These are phyloP conservation scores for Dendronephthya gigantea DNA, from an alignment of 64 coral and sea anemone genomes.

Conservation along the genomic window DNA sequence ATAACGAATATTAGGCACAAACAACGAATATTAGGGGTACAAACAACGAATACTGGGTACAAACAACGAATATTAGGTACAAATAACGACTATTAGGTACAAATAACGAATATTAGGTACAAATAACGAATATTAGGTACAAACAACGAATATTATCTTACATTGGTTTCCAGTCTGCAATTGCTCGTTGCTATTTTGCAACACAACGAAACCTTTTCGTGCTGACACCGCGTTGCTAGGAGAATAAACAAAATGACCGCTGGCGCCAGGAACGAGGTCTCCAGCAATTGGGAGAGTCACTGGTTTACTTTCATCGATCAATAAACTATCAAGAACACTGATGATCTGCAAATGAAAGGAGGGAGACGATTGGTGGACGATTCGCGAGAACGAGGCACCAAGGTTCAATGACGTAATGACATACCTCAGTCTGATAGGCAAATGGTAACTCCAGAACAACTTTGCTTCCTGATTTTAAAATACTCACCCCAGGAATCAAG, in stretches of 20 bases:
- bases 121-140: too few relatives aligned
- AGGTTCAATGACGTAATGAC: too few relatives aligned
- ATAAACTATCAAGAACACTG: not conserved
- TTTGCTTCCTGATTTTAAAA: constrained; percentile 12
- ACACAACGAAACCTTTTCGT: not conserved
- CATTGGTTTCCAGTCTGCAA: not conserved
- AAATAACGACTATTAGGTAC: too few relatives aligned
- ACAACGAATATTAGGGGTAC: too few relatives aligned
- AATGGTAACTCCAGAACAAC: not conserved
- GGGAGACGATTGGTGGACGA: not conserved
- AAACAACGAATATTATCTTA: not conserved
- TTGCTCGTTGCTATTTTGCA: not conserved
- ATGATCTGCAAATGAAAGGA: not conserved
- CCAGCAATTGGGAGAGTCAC: not conserved
- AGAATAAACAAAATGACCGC: not conserved
- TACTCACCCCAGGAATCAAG: not conserved
- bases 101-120: too few relatives aligned
- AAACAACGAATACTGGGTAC: too few relatives aligned
- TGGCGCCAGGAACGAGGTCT: not conserved
- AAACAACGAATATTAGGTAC: too few relatives aligned
- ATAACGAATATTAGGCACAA: too few relatives aligned
- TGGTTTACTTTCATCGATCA: not conserved
- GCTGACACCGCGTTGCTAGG: not conserved
- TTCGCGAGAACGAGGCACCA: too few relatives aligned
- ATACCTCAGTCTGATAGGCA: constrained; percentile 12